Evolutionary conservation across 2,113 vertebrate species (phyloP), one percentile per base, ranked within the genome.

Genomic region (Tauraco erythrolophus): DNA sequence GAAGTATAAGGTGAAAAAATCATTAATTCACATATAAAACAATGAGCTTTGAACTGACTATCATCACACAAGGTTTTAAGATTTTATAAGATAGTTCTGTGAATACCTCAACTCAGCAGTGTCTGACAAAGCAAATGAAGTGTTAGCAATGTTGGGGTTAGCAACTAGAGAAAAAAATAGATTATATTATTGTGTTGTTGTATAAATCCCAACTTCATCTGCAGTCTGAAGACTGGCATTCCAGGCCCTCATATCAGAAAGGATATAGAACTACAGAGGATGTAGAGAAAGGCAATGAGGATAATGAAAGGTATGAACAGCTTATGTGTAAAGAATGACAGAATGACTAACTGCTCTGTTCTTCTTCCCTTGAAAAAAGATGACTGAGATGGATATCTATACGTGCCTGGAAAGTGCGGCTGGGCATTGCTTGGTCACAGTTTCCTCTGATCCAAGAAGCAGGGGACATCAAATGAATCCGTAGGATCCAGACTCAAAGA

Each of bases 1-100:
- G 84, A 84, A 94, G 48, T 58, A 96, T 87, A 94, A 92, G 81
- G 81, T 93, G 77, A 71, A 13, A 88, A 92, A 65, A 69, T 6
- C 33, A 71, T 51, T 33, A 69, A 94, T 61, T 95, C 94, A 66
- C n/a, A 7, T 46, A n/a, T 61, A 92, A 86, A 92, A 86, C 33
- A 25, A 11, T 10, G 11, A 65, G 58, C 79, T 95, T 96, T 95
- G 91, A 95, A 95, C 69, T 68, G 69, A 85, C 28, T 66, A 57
- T 41, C 14, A n/a, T 53, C 71, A 28, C 62, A 41, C 19, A 84
- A 65, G 41, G 76, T 48, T 66, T 89, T 19, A 84, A 80, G 46
- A 77, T 74, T 85, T 88, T 61, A 50, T 45, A 64, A 85, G 61
- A 31, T 48, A 57, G 58, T 79, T 68, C 39, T 58, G 77, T 24